phyloP scores from a whole-genome alignment of 2,113 vertebrate genomes.

The Halcyon senegalensis region DNA sequence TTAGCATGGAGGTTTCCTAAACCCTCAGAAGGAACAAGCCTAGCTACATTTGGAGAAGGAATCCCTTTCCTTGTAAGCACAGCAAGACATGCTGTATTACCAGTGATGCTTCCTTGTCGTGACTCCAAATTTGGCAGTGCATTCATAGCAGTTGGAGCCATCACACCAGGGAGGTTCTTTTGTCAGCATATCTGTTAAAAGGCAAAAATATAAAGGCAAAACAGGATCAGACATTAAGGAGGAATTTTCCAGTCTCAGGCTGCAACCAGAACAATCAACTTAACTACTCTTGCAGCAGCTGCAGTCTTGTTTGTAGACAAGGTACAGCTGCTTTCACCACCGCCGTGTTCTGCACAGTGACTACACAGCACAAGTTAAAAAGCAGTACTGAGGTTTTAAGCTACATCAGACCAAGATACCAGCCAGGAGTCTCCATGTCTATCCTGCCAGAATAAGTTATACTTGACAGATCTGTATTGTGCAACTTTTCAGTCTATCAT shows the following conservation, averaged over 20 bases:
- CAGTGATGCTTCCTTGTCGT: constrained; percentile 98
- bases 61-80: background rate
- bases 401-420: background rate
- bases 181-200: constrained; percentile 91
- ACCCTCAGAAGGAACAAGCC: background rate
- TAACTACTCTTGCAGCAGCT: background rate
- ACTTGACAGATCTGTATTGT: background rate
- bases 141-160: constrained; percentile 97
- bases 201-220: background rate
- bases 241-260: background rate
- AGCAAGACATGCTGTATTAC: constrained; percentile 66
- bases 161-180: constrained; percentile 99
- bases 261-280: background rate
- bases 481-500: background rate
- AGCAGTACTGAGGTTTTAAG: background rate
- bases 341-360: background rate
- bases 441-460: background rate
- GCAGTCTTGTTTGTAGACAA: background rate
- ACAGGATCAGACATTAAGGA: background rate
- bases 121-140: constrained; percentile 94
- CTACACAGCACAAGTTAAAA: background rate
- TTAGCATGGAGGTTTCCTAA: background rate
- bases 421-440: background rate
- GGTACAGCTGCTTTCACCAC: background rate
- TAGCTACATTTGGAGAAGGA: background rate